phyloP scores from a whole-genome alignment of 2,113 vertebrate species.

The Lophochroa leadbeateri region DNA sequence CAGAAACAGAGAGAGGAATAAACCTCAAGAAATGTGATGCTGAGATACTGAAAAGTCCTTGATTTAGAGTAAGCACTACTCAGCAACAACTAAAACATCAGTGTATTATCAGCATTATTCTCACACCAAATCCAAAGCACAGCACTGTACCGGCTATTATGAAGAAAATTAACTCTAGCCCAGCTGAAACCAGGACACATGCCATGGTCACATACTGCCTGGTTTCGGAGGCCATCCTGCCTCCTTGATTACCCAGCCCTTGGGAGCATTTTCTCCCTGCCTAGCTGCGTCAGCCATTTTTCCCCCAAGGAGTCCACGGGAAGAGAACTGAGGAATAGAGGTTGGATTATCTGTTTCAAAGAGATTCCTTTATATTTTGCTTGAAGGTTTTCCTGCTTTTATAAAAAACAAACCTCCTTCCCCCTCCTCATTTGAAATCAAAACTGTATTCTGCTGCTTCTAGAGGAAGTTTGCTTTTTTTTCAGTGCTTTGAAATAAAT shows the following conservation, averaged over 20 bases:
- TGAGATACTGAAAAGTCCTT: not conserved
- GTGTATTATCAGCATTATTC: not conserved
- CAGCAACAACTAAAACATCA: not conserved
- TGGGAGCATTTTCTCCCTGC: not conserved
- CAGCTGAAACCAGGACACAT: not conserved
- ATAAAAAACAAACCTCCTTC: not conserved
- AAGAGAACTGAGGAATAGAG: not conserved
- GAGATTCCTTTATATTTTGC: not conserved
- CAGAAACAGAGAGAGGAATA: not conserved
- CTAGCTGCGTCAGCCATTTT: accelerated
- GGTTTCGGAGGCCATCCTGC: not conserved
- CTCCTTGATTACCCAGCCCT: not conserved
- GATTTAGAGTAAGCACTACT: not conserved
- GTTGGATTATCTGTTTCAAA: not conserved
- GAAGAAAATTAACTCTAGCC: not conserved
- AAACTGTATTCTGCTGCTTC: not conserved
- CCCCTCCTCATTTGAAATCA: not conserved
- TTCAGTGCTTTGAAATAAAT: not conserved
- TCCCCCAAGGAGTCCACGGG: not conserved
- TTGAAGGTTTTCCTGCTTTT: not conserved
- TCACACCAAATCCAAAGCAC: not conserved
- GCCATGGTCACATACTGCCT: accelerated
- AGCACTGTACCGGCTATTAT: not conserved
- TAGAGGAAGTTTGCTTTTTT: not conserved
- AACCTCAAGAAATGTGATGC: not conserved